Conservation (phyloP, 2,888 invertebrate species). For the Thymelicus acteon region DNA sequence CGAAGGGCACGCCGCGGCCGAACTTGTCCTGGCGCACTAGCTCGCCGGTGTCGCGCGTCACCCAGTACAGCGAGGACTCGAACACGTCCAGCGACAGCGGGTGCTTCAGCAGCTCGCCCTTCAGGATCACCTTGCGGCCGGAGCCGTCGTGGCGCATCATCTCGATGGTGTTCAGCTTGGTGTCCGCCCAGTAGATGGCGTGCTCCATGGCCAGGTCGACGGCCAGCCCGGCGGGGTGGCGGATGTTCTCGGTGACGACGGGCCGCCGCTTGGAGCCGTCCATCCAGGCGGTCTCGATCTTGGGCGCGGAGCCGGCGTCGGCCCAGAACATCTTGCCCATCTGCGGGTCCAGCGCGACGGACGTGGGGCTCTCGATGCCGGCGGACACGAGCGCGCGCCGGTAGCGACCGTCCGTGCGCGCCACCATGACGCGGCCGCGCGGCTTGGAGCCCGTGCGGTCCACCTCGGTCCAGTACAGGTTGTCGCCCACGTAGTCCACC, state of each 20-base stretch:
- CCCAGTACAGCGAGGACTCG: slow-evolving; percentile 96
- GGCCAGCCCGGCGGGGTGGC: slow-evolving; percentile 94
- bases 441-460: slow-evolving; percentile 90
- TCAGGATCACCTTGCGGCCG: slow-evolving; percentile 88
- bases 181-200: slow-evolving; percentile 97
- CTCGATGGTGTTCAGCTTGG: slow-evolving; percentile 95
- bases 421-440: slow-evolving; percentile 93
- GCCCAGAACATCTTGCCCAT: slow-evolving; percentile 96
- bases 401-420: slow-evolving; percentile 95
- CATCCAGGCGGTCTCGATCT: slow-evolving; percentile 98
- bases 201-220: slow-evolving; percentile 96
- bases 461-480: slow-evolving; percentile 97
- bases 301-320: slow-evolving; percentile 95
- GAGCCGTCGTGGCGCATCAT: slow-evolving; percentile 93
- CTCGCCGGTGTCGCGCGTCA: slow-evolving; percentile 95
- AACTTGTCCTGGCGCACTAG: slow-evolving; percentile 97
- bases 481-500: slow-evolving; percentile 97
- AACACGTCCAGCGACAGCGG: slow-evolving; percentile 96
- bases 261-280: slow-evolving; percentile 95
- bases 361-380: slow-evolving; percentile 94
- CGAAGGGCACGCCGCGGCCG: slow-evolving; percentile 95
- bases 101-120: slow-evolving; percentile 90
- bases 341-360: slow-evolving; percentile 94
- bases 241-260: slow-evolving; percentile 91
- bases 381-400: slow-evolving; percentile 91